These are phyloP conservation scores for Oceanites oceanicus DNA, from an alignment of 2,113 vertebrate genomes.

Conservation along the genomic window DNA sequence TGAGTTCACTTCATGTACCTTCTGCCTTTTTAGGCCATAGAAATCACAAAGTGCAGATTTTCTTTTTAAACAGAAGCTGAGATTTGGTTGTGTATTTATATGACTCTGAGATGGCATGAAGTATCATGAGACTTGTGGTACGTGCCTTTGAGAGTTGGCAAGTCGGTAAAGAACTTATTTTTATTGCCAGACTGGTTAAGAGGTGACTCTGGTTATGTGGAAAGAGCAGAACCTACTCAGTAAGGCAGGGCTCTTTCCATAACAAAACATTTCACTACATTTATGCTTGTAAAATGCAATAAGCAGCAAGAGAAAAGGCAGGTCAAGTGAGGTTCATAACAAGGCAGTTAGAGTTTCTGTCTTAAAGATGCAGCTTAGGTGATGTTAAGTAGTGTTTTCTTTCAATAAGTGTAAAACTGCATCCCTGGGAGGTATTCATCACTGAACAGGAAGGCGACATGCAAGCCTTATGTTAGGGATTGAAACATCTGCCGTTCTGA, in stretches of 20 bases:
- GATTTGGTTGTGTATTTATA: slow-evolving; percentile 21
- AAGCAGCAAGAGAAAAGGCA: not conserved
- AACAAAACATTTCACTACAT: not conserved
- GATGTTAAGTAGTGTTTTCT: not conserved
- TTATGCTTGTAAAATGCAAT: slow-evolving; percentile 15
- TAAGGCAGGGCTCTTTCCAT: not conserved
- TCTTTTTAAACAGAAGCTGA: not conserved
- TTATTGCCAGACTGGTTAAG: not conserved
- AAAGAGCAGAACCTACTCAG: not conserved
- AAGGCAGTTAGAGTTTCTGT: not conserved
- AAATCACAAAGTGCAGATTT: not conserved
- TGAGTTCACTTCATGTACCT: not conserved
- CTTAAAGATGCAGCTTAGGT: not conserved
- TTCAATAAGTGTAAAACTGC: not conserved
- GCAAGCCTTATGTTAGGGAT: not conserved
- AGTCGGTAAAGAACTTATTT: slow-evolving; percentile 20
- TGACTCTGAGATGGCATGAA: slow-evolving; percentile 12
- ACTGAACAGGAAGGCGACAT: not conserved
- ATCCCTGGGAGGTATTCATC: not conserved
- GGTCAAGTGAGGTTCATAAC: not conserved
- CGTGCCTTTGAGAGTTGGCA: slow-evolving; percentile 10
- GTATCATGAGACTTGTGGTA: slow-evolving; percentile 27
- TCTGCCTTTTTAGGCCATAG: slow-evolving; percentile 28
- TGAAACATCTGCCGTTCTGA: not conserved
- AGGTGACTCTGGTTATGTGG: not conserved